Evolutionary conservation across 1,140 invertebrate species (phyloP), one percentile per base, ranked within the genome.

Genomic region (Apis florea): DNA sequence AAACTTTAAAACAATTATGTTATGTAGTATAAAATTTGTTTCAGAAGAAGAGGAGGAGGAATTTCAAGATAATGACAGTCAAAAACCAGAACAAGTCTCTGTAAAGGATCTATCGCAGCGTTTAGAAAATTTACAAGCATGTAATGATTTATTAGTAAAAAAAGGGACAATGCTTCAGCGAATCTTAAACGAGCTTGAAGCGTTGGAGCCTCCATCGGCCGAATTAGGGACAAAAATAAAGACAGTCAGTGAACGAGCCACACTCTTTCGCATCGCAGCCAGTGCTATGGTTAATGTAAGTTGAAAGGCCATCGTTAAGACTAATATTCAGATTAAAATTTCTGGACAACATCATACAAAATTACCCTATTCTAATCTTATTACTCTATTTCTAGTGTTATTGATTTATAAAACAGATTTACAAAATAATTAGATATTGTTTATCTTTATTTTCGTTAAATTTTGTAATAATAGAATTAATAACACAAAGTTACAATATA

Each of bases 211-310:
- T 85, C 95, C 96, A 49, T 87, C 83, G 26, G 80, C 84, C 1
- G 96, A 97, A 71, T 91, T 95, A 56, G 90, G 94, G 21, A 81
- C 92, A 68, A 94, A 95, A 93, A 94, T 96, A 11, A 97, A 97
- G 93, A 95, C 97, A 83, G 96, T 98, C 63, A 97, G 96, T 85
- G 98, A 99, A 92, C 94, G 98, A 85, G 97, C 98, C 3, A 98
- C 98, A 5, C 94, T 98, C 10, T 99, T 99, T 93, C 95, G 98
- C 76, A 98, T 99, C 90, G 98, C 98, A 21, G 97, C 98, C 54
- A 98, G 97, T 94, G 97, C 97, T 26, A 99, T 99, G 98, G 97
- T 99, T 79, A 99, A 98, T 94, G 98, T 98, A 94, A 96, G 97
- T 95, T 80, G 56, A 70, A 75, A 24, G 53, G 51, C 19, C 40